Conservation (phyloP, 2,888 invertebrate species). For the Osmoderma eremita region DNA sequence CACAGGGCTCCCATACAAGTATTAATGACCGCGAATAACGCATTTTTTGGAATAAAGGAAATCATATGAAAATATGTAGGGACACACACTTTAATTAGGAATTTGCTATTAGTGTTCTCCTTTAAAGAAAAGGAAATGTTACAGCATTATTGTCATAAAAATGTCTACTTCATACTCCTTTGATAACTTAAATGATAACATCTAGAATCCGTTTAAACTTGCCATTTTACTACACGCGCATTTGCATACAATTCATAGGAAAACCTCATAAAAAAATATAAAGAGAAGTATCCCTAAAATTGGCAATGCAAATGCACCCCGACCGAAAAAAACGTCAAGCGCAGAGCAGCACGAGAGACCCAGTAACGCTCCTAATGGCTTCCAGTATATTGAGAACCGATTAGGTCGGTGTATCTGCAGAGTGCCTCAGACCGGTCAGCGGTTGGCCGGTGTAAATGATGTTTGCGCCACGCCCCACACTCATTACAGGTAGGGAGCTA, state of each 20-base stretch:
- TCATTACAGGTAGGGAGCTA: slow-evolving; percentile 64
- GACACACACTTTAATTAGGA: neutral
- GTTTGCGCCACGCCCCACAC: slow-evolving; percentile 62
- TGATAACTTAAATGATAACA: too few species aligned
- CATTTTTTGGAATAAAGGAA: slow-evolving; percentile 23
- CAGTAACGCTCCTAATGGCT: slow-evolving; percentile 59
- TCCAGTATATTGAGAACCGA: slow-evolving; percentile 61
- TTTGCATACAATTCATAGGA: neutral
- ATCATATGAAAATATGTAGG: slow-evolving; percentile 36
- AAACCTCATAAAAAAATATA: too few species aligned
- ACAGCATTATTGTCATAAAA: too few species aligned
- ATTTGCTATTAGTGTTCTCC: too few species aligned
- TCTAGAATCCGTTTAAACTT: too few species aligned
- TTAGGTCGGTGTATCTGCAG: slow-evolving; percentile 50
- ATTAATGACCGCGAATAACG: slow-evolving; percentile 43
- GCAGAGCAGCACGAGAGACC: slow-evolving; percentile 40
- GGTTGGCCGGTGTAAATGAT: slow-evolving; percentile 64
- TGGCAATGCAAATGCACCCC: neutral
- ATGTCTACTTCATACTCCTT: too few species aligned
- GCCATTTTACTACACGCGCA: too few species aligned
- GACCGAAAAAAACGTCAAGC: slow-evolving; percentile 56
- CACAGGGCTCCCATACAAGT: slow-evolving; percentile 35
- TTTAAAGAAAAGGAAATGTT: too few species aligned
- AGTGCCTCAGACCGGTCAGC: slow-evolving; percentile 56
- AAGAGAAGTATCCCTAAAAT: too few species aligned